These are phyloP conservation scores for Otolemur crassicaudatus DNA, from an alignment of 2,797 vertebrate species.

Conservation along the genomic window DNA sequence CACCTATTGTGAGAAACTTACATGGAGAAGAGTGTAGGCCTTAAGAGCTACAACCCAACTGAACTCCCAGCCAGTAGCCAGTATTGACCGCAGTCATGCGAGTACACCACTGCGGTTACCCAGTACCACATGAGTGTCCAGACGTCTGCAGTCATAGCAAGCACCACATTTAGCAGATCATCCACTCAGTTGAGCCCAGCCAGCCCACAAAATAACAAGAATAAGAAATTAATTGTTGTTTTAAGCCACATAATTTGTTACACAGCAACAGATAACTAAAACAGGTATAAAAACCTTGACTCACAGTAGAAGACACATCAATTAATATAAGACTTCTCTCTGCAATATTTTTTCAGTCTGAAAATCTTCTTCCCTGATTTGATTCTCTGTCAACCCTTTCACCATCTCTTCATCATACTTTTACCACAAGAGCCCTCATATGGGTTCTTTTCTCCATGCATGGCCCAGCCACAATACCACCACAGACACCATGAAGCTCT, in stretches of 20 bases:
- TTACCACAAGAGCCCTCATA: background rate
- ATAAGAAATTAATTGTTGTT: background rate
- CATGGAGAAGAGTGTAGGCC: background rate
- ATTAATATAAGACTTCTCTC: background rate
- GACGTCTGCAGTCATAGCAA: background rate
- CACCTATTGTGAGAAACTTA: background rate
- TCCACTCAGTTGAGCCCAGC: background rate
- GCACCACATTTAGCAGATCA: background rate
- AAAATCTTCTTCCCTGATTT: background rate
- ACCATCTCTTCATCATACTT: background rate
- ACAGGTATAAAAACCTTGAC: background rate
- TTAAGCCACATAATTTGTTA: background rate
- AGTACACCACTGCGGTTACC: background rate
- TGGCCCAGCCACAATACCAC: background rate
- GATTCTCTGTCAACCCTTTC: background rate
- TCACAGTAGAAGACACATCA: background rate
- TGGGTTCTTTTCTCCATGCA: background rate
- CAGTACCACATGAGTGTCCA: background rate
- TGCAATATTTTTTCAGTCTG: background rate
- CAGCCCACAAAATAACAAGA: background rate
- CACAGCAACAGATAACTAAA: background rate
- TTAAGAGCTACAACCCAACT: background rate
- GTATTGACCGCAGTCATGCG: accelerated
- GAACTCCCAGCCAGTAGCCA: background rate
- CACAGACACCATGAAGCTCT: background rate